Evolutionary conservation across 2,113 vertebrate genomes (phyloP).

Genomic region (Hylia prasina): DNA sequence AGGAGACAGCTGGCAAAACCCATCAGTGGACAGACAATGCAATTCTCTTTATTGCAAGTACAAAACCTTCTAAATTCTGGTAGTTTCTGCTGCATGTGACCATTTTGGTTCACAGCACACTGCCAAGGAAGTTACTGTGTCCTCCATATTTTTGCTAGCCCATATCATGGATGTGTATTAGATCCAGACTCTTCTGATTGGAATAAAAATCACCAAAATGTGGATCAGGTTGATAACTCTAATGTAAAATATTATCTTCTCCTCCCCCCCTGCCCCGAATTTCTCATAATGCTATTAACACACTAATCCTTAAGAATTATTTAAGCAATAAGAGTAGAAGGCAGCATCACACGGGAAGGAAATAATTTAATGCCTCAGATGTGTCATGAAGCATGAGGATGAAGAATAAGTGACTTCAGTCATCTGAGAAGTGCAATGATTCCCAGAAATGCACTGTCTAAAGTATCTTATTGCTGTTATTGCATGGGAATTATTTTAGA

Average conservation of each 20-base stretch:
- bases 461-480: conserved; percentile 19
- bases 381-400: conserved; percentile 9
- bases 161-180: background rate
- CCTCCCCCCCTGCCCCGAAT: background rate
- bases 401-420: conserved; percentile 37
- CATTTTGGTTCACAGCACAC: background rate
- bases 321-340: conserved; percentile 23
- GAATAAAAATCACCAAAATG: conserved; percentile 23
- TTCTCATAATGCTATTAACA: conserved; percentile 18
- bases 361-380: conserved; percentile 52
- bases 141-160: background rate
- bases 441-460: background rate
- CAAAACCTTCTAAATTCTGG: background rate
- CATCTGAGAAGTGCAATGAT: conserved; percentile 22
- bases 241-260: conserved; percentile 10
- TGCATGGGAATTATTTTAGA: conserved; percentile 16
- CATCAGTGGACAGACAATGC: background rate
- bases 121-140: background rate
- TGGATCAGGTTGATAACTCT: conserved; percentile 8
- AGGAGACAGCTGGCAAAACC: conserved; percentile 5
- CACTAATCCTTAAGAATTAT: conserved; percentile 49
- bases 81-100: background rate
- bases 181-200: background rate
- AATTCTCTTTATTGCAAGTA: background rate
- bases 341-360: background rate